Percentiles rank a stretch among this genome's conserved stretches.
These are phyloP conservation scores for Drosophila ananassae DNA, from an alignment of 1,140 invertebrate genomes.

Conservation along the genomic window DNA sequence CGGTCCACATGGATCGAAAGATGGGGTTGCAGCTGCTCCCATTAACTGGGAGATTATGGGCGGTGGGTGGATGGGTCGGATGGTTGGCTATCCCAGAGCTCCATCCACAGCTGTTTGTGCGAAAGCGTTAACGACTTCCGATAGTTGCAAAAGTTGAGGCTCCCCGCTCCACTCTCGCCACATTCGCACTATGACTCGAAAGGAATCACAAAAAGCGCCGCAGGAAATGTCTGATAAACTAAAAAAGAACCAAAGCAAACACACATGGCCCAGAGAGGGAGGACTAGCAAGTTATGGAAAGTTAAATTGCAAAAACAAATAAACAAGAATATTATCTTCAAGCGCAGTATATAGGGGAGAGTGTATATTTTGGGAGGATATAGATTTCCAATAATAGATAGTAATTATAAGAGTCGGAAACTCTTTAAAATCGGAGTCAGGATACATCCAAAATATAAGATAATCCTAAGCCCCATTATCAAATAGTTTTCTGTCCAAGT, in stretches of 20 bases:
- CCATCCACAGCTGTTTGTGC: slow-evolving; percentile 45
- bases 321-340: not conserved
- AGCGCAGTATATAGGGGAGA: not conserved
- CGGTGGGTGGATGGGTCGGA: slow-evolving; percentile 25
- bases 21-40: slow-evolving; percentile 39
- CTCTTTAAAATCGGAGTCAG: not conserved
- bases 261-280: slow-evolving; percentile 21
- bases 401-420: no score
- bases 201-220: slow-evolving; percentile 58
- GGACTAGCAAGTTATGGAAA: slow-evolving; percentile 8
- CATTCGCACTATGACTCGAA: slow-evolving; percentile 13
- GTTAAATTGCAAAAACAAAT: not conserved
- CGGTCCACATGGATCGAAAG: not conserved
- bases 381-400: no score
- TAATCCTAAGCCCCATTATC: no score
- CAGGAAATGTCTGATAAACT: slow-evolving; percentile 76
- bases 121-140: slow-evolving; percentile 78
- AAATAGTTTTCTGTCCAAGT: not conserved
- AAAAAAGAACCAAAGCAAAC: slow-evolving; percentile 46
- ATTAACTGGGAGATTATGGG: slow-evolving; percentile 45
- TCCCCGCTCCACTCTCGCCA: not conserved
- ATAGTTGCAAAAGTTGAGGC: slow-evolving; percentile 70
- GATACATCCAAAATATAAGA: no score
- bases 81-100: slow-evolving; percentile 15
- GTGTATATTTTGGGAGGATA: no score